Base-by-base conservation (phyloP, 2,797 vertebrate genomes). In the Crypturellus tataupa region DNA sequence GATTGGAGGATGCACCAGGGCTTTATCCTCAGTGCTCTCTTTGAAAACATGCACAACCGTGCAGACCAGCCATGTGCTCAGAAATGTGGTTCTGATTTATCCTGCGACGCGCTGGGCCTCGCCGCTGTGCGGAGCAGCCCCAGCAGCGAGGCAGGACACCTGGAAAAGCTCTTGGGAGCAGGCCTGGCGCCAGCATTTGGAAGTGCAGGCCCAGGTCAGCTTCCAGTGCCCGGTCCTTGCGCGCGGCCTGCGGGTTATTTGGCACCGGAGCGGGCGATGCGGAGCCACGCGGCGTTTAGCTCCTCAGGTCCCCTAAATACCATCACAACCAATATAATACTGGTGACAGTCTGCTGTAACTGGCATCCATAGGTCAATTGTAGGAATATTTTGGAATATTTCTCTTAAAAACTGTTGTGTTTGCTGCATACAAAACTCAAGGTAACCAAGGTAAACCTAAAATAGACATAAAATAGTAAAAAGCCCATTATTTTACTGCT, bases 31-130 rank as follows among this genome's bases (percentile, higher is more conserved):
- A 0, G 6, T 4, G 67, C 56, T 91, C 73, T 20, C 18, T 92
- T 80, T 44, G 46, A 76, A 58, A 73, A 35, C 44, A n/a, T 21
- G n/a, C 0, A 16, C 18, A 56, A 35, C 3, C 0, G 33, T 64
- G 70, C 39, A 91, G 75, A n/a, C 4, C 25, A 47, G 78, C 78
- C 44, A 3, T 0, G 2, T 15, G 33, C 56, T 71, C 68, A 25
- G 71, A 64, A 91, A 27, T 19, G 55, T 51, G 59, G 39, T 88
- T 80, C 42, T 64, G 68, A 25, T 68, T 67, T n/a, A 37, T 65
- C 0, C 47, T 51, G 27, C 37, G 19, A 7, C 2, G 0, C 19
- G 0, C 39, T 1, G 6, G 11, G 40, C 27, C 46, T 64, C 27
- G 3, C 8, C 49, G 4, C 3, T 18, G 5, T 1, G 5, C 39